Conservation (phyloP, 2,888 invertebrate genomes). For the Antheraea yamamai region DNA sequence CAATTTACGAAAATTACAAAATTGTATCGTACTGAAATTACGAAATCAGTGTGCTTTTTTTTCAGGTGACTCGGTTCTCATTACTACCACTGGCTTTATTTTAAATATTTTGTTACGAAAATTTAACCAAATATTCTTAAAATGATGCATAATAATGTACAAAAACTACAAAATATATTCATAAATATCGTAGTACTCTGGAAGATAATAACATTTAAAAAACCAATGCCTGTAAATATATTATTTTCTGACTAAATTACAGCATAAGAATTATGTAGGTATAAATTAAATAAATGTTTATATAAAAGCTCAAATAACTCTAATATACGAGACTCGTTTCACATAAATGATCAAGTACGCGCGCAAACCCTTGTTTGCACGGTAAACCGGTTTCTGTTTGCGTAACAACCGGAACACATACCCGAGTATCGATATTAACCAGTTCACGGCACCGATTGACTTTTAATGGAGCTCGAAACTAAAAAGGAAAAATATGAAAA, state of each 20-base stretch:
- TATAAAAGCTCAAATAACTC: neutral
- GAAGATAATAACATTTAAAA: neutral
- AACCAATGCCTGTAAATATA: neutral
- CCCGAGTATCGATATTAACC: neutral
- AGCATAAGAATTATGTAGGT: neutral
- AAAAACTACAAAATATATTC: too few relatives aligned
- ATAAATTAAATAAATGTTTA: neutral
- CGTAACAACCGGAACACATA: slow-evolving; percentile 5
- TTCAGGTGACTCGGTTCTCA: too few relatives aligned
- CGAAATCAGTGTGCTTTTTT: too few relatives aligned
- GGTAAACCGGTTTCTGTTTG: slow-evolving; percentile 1
- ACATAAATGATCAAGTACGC: neutral
- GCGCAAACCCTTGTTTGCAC: neutral
- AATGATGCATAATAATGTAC: too few relatives aligned
- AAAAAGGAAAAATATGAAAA: neutral
- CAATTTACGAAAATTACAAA: too few relatives aligned
- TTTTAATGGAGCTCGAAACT: neutral
- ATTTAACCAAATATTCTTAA: too few relatives aligned
- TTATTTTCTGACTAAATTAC: neutral
- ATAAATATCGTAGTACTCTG: too few relatives aligned
- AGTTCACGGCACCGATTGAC: neutral
- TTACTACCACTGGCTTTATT: too few relatives aligned
- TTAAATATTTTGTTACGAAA: too few relatives aligned
- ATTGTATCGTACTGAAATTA: too few relatives aligned
- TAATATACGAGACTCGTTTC: neutral